phyloP scores from a whole-genome alignment of 2,113 vertebrate species.

The Carassius auratus region DNA sequence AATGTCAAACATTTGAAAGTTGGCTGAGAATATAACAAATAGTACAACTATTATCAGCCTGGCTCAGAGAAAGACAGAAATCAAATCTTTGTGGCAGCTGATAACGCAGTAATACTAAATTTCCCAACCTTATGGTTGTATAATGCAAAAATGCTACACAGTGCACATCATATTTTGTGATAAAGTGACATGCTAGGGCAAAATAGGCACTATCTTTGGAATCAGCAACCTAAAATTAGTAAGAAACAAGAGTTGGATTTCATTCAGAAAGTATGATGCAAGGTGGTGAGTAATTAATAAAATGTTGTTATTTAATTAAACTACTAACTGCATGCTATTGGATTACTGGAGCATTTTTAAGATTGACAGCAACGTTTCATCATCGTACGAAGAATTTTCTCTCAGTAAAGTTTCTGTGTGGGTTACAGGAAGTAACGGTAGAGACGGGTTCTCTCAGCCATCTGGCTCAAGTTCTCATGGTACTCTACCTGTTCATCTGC shows the following conservation, averaged over 20 bases:
- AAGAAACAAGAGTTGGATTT: not conserved
- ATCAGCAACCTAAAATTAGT: not conserved
- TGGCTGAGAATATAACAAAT: not conserved
- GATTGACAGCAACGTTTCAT: not conserved
- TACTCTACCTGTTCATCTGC: constrained; percentile 16
- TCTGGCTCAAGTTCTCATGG: constrained; percentile 53
- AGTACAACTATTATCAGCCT: too few species aligned
- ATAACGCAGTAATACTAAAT: too few species aligned
- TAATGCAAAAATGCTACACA: not conserved
- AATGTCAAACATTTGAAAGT: not conserved
- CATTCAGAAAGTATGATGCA: not conserved
- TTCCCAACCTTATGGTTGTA: not conserved
- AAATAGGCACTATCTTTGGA: not conserved
- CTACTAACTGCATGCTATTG: not conserved
- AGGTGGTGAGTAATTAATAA: not conserved
- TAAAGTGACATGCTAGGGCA: not conserved
- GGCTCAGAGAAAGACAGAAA: too few species aligned
- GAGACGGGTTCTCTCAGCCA: constrained; percentile 23
- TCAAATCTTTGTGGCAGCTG: too few species aligned
- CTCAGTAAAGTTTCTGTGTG: not conserved
- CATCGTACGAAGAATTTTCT: not conserved
- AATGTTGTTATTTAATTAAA: not conserved
- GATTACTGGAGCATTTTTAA: not conserved
- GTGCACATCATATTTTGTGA: too few species aligned
- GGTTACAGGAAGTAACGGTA: constrained; percentile 48